Evolutionary conservation across 2,888 invertebrate genomes (phyloP).

Genomic region (Sphinx pinastri): DNA sequence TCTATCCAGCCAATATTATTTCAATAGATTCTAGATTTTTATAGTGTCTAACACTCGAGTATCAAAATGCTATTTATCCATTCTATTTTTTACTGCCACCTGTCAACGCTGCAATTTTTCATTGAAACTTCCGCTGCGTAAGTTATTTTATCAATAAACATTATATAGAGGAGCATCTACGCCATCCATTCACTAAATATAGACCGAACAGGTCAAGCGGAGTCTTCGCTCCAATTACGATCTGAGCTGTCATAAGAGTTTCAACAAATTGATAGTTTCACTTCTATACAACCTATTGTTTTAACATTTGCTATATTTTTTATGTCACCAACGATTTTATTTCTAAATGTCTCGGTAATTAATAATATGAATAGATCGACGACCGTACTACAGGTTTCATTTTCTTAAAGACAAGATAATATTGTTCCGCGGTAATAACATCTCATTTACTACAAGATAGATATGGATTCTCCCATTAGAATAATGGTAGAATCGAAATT

Average conservation of each 20-base stretch:
- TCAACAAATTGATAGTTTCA: background rate
- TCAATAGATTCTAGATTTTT: background rate
- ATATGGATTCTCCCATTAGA: too few species aligned
- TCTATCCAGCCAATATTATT: too few species aligned
- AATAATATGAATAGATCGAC: too few species aligned
- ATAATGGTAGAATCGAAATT: too few species aligned
- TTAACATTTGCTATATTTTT: background rate
- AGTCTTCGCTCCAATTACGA: slow-evolving; percentile 24
- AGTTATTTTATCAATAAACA: slow-evolving; percentile 29
- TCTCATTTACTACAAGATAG: too few species aligned
- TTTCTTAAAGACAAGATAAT: background rate
- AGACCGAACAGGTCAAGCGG: slow-evolving; percentile 12
- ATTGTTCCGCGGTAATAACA: too few species aligned
- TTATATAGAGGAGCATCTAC: slow-evolving; percentile 18
- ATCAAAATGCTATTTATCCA: background rate
- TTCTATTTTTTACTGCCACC: slow-evolving; percentile 22
- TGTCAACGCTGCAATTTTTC: slow-evolving; percentile 29
- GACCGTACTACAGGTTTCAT: background rate
- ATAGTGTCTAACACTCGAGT: background rate
- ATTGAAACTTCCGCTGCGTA: slow-evolving; percentile 27
- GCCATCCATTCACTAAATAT: slow-evolving; percentile 25
- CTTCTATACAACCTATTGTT: background rate
- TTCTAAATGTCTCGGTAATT: background rate
- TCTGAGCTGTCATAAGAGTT: slow-evolving; percentile 14
- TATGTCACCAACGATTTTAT: background rate